phyloP scores from a whole-genome alignment of 2,113 vertebrate species.

The Tragelaphus imberbis region DNA sequence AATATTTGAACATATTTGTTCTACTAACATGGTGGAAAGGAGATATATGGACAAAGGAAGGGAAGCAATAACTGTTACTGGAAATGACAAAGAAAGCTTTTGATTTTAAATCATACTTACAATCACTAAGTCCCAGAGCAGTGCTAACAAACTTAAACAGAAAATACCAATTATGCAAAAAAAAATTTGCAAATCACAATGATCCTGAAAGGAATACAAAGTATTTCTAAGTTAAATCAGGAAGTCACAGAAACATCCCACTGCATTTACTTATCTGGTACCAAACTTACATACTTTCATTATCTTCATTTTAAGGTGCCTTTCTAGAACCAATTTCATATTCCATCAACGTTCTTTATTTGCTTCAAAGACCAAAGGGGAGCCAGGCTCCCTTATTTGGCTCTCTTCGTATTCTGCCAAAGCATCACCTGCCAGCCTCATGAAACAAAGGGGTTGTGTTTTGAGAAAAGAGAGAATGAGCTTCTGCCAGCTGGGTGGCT shows the following conservation, averaged over 20 bases:
- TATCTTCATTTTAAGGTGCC: not conserved
- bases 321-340: not conserved
- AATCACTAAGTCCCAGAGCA: not conserved
- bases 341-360: not conserved
- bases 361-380: not conserved
- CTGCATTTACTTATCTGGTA: not conserved
- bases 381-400: not conserved
- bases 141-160: not conserved
- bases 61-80: not conserved
- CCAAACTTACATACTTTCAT: not conserved
- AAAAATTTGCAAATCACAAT: not conserved
- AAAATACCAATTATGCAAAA: not conserved
- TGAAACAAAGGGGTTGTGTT: not conserved
- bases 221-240: not conserved
- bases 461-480: not conserved
- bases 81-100: not conserved
- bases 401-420: not conserved
- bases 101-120: not conserved
- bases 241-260: not conserved
- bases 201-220: not conserved
- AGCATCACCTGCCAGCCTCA: not conserved
- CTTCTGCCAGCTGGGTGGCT: not conserved
- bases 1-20: not conserved
- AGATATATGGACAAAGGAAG: not conserved
- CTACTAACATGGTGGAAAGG: not conserved